Evolutionary conservation across 2,113 vertebrate genomes (phyloP).

Genomic region (Sinocyclocheilus anshuiensis): DNA sequence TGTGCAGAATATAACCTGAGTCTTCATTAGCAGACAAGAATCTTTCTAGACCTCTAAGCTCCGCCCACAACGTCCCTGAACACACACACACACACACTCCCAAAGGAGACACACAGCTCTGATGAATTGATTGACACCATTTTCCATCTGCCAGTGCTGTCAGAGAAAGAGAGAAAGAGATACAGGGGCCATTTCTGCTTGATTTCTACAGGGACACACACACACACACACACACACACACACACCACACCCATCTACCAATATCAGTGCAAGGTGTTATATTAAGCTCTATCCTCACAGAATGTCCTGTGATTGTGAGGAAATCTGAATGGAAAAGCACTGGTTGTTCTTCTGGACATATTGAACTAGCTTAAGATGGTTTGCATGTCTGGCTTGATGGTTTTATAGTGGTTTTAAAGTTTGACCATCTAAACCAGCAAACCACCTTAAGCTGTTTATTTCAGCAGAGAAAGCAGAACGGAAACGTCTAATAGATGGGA

Average conservation of each 20-base stretch:
- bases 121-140: slow-evolving; percentile 79
- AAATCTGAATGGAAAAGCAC: neutral
- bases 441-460: neutral
- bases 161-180: slow-evolving; percentile 54
- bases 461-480: neutral
- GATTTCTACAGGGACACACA: slow-evolving; percentile 52
- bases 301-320: neutral
- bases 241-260: neutral
- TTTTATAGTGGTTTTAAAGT: neutral
- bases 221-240: neutral
- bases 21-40: neutral
- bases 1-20: neutral
- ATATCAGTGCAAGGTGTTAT: neutral
- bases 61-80: neutral
- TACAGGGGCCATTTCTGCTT: slow-evolving; percentile 62
- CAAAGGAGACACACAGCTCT: slow-evolving; percentile 70
- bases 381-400: neutral
- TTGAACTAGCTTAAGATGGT: neutral
- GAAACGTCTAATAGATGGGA: neutral
- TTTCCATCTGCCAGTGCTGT: slow-evolving; percentile 73
- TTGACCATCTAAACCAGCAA: neutral
- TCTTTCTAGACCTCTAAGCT: slow-evolving; percentile 14
- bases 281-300: neutral
- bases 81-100: slow-evolving; percentile 57
- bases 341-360: neutral